Base-by-base conservation (phyloP, 2,888 invertebrate species). In the Lepetodrilus schrolli region DNA sequence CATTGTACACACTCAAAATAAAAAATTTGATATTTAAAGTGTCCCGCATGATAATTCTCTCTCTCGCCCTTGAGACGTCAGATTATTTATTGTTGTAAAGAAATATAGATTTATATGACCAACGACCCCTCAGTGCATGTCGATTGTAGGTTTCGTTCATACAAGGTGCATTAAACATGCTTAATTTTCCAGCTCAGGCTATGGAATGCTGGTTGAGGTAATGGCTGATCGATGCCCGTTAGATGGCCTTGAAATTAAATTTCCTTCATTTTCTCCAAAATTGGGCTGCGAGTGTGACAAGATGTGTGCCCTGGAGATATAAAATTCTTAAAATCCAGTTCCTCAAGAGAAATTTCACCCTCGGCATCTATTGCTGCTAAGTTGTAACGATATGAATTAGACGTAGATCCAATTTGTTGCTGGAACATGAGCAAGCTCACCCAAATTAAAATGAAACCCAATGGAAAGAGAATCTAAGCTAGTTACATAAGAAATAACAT, bases 231-330 rank as follows among this genome's bases (percentile, higher is more conserved):
- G 26, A 68, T 68, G 13, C 30, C 23, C 21, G 47, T 68, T 37
- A 68, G 47, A 68, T 68, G 68, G 68, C 68, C 68, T 68, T 68
- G 68, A 68, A 68, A 68, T 68, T 68, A 68, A 38, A 68, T 68
- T 68, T 68, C 26, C 68, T 38, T 68, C 68, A 68, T 43, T 68
- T 68, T 47, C 13, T 43, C 30, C 38, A 17, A 66, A 68, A 47
- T 58, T 34, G 34, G 58, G 58, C 34, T 58, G 13, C 17, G 3
- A 26, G 58, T 58, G 30, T 58, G 58, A 7, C 30, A 30, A n/a
- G n/a, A n/a, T n/a, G 8, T 10, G 7, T n/a, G 30, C 58, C 58
- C 58, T 13, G 8, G 58, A 58, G 58, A 58, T n/a, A 30, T 58
- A 30, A 21, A 30, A 58, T 58, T 58, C 17, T n/a, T 30, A 58